These are phyloP conservation scores for Andrena bucephala DNA, from an alignment of 2,888 invertebrate species.

Conservation along the genomic window DNA sequence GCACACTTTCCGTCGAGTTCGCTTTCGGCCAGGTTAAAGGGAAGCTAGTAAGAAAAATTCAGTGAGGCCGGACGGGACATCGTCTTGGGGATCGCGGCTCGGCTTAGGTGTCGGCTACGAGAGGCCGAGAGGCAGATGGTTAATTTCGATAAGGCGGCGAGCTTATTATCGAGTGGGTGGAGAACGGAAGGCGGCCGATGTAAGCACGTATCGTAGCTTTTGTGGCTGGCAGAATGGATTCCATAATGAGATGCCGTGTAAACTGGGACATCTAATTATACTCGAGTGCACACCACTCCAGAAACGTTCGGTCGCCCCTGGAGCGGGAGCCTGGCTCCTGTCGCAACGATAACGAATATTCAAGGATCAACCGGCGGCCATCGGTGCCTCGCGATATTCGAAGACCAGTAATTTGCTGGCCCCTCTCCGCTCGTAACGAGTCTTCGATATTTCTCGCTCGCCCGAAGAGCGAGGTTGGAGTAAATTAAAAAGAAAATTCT, in stretches of 20 bases:
- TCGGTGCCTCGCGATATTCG: constrained; percentile 20
- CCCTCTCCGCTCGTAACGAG: not conserved
- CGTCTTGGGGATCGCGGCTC: not conserved
- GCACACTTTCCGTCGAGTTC: too few species aligned
- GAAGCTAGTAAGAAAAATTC: too few species aligned
- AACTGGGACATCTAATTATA: constrained; percentile 81
- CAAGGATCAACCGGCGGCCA: constrained; percentile 52
- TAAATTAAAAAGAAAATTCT: too few species aligned
- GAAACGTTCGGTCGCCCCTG: constrained; percentile 67
- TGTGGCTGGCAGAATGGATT: constrained; percentile 73
- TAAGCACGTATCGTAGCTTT: constrained; percentile 70
- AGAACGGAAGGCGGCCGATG: constrained; percentile 53
- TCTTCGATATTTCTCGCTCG: not conserved
- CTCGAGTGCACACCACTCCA: constrained; percentile 75
- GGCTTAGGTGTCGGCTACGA: constrained; percentile 2
- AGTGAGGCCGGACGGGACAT: too few species aligned
- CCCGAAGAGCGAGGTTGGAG: too few species aligned
- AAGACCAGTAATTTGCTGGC: constrained; percentile 25
- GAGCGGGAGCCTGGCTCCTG: constrained; percentile 58
- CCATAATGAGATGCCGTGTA: constrained; percentile 80
- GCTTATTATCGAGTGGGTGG: constrained; percentile 67
- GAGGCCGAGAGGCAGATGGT: constrained; percentile 50
- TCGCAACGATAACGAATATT: constrained; percentile 62
- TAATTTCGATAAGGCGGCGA: constrained; percentile 59
- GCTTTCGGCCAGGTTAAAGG: too few species aligned